A percentile compares a stretch with the other conserved stretches of the same genome.
Evolutionary conservation across 2,888 invertebrate species (phyloP).

Genomic region (Altica lythri): DNA sequence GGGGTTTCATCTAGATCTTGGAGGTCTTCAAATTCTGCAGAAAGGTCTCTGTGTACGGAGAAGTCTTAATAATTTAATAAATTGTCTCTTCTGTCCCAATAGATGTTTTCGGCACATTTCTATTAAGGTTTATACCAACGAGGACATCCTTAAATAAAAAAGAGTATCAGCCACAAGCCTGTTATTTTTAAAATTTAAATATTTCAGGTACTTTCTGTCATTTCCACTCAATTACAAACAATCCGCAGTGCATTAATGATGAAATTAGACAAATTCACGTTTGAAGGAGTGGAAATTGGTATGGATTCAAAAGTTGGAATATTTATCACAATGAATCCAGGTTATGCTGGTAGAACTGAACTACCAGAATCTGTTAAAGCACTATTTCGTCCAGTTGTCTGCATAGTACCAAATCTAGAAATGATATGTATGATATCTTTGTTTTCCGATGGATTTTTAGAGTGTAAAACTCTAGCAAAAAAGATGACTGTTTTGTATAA

Average conservation of each 20-base stretch:
- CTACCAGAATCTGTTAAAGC: constrained; percentile 92
- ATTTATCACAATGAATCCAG: constrained; percentile 95
- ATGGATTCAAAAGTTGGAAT: constrained; percentile 87
- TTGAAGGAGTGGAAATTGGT: constrained; percentile 70
- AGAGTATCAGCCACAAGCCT: too few species aligned
- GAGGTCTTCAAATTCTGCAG: too few species aligned
- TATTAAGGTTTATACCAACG: too few species aligned
- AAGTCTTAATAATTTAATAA: too few species aligned
- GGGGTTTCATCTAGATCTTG: too few species aligned
- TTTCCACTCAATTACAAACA: constrained; percentile 89
- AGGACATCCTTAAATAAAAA: too few species aligned
- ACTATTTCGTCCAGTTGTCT: constrained; percentile 88
- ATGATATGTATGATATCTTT: constrained; percentile 91
- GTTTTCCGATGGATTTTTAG: constrained; percentile 89
- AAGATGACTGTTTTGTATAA: constrained; percentile 93
- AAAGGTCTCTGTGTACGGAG: too few species aligned
- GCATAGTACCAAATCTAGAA: constrained; percentile 89
- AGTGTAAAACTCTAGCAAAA: constrained; percentile 88
- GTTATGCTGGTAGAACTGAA: constrained; percentile 89
- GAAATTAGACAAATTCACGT: constrained; percentile 73
- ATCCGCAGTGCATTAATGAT: constrained; percentile 82
- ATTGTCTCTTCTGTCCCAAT: too few species aligned
- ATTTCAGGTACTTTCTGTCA: constrained; percentile 80
- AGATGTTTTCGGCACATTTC: too few species aligned
- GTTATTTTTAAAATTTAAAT: too few species aligned